Evolutionary conservation across 2,113 vertebrate genomes (phyloP).

Genomic region (Labeo rohita): DNA sequence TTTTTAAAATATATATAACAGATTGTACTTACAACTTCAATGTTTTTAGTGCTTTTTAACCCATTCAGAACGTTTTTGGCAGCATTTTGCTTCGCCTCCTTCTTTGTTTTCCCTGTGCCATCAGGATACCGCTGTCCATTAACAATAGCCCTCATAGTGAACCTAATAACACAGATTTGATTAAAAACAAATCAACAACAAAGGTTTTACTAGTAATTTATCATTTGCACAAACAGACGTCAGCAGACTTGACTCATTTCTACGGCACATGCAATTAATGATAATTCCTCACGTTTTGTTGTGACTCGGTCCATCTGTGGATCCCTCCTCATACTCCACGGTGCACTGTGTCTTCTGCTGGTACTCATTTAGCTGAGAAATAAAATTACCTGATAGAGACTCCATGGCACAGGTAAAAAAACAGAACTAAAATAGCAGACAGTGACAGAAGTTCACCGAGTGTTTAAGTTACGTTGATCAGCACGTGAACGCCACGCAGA

Average conservation of each 20-base stretch:
- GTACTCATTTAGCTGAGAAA: constrained; percentile 63
- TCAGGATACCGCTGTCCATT: constrained; percentile 59
- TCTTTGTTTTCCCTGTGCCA: constrained; percentile 70
- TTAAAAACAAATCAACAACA: neutral
- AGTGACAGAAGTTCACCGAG: neutral
- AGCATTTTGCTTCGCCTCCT: constrained; percentile 73
- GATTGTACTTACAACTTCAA: constrained; percentile 51
- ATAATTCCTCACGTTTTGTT: constrained; percentile 66
- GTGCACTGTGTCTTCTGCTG: neutral
- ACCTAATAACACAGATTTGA: constrained; percentile 59
- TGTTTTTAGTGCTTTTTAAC: constrained; percentile 23
- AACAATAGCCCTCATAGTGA: constrained; percentile 62
- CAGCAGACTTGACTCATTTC: neutral
- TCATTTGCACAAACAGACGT: neutral
- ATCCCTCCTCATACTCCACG: constrained; percentile 60
- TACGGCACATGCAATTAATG: rapidly evolving
- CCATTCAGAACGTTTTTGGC: constrained; percentile 64
- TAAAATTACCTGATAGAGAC: constrained; percentile 50
- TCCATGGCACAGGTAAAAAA: constrained; percentile 58
- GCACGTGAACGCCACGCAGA: neutral
- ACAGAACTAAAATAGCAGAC: neutral
- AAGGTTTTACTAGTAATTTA: neutral
- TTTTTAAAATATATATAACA: too few relatives aligned
- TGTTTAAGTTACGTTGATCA: neutral
- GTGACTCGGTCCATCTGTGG: constrained; percentile 65